These are phyloP conservation scores for Seira ritae DNA, from an alignment of 2,888 invertebrate genomes.

Conservation along the genomic window DNA sequence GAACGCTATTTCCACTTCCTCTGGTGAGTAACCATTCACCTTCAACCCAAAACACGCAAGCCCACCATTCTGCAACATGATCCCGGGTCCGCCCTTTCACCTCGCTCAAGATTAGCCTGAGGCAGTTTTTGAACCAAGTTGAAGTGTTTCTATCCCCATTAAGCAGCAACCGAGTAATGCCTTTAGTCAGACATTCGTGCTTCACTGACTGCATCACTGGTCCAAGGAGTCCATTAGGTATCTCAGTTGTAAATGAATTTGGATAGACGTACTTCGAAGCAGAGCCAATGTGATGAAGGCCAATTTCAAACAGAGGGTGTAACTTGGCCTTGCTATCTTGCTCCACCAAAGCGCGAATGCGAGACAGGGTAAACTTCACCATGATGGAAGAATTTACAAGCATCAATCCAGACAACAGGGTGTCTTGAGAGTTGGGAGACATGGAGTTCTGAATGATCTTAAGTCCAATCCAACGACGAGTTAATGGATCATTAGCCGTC, in stretches of 20 bases:
- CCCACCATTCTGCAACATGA: slow-evolving; percentile 70
- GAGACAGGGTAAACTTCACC: slow-evolving; percentile 31
- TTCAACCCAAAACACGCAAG: slow-evolving; percentile 71
- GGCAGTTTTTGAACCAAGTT: slow-evolving; percentile 46
- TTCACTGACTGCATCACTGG: slow-evolving; percentile 38
- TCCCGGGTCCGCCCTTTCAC: slow-evolving; percentile 29
- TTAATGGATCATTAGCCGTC: neutral
- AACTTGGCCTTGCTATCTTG: slow-evolving; percentile 13
- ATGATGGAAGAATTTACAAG: slow-evolving; percentile 46
- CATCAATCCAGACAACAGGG: slow-evolving; percentile 40
- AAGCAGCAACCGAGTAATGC: slow-evolving; percentile 38
- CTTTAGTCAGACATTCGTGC: slow-evolving; percentile 44
- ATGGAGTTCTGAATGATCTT: slow-evolving; percentile 52
- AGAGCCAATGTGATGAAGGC: slow-evolving; percentile 17
- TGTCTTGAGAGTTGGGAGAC: slow-evolving; percentile 34
- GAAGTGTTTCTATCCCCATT: slow-evolving; percentile 44
- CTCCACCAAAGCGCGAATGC: slow-evolving; percentile 27
- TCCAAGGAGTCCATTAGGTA: slow-evolving; percentile 41
- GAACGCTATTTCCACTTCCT: slow-evolving; percentile 43
- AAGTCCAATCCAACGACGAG: slow-evolving; percentile 36
- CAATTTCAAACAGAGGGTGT: slow-evolving; percentile 50
- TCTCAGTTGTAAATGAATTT: slow-evolving; percentile 36
- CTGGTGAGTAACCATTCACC: slow-evolving; percentile 68
- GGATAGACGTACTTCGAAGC: slow-evolving; percentile 1
- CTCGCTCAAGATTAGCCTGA: slow-evolving; percentile 39